Evolutionary conservation across 2,888 invertebrate species (phyloP), one percentile per base, ranked within the genome.

Genomic region (Caenorhabditis parvicauda): DNA sequence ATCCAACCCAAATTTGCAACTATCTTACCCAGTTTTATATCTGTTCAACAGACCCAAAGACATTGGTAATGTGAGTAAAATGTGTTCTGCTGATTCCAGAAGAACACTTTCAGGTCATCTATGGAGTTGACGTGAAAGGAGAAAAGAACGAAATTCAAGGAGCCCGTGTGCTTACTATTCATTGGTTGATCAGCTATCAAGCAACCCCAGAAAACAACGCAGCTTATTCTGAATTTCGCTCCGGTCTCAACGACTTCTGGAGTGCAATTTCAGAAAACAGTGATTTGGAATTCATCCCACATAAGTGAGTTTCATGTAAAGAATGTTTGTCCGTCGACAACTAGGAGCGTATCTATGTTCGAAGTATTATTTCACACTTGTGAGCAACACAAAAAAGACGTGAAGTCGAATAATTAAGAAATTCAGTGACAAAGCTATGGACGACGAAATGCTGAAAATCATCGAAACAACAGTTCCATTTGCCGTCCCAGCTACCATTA

Each of bases 11-110:
- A 79, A 79, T 55, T 69, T 79, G n/a, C 79, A 79, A 55, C 65
- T 79, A 1, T 80, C 79, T 21, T 79, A 79, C 42, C 79, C 79
- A 7, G 79, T 79, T 2, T 64, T 79, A 59, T 79, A 80, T 45
- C 67, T 79, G 38, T 80, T 79, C 70, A 77, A 79, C 42, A 64
- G 77, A 32, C 79, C 77, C 12, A 80, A 79, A 52, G 79, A 78
- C 50, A 78, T 78, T 24, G 78, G 78, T 69, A 79, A 77, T 55
- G 78, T 77, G 38, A 54, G 59, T 21, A 14, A 29, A 32, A n/a
- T 17, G 14, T 21, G 19, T 27, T 7, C 7, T 24, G 1, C 41
- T 41, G 5, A n/a, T 25, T 22, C 27, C 5, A 24, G 4, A 24
- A 25, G 5, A 12, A 42, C 25, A 21, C 5, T 38, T 67, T 48